Conservation (phyloP, 2,113 vertebrate species). For the Labeo catla region DNA sequence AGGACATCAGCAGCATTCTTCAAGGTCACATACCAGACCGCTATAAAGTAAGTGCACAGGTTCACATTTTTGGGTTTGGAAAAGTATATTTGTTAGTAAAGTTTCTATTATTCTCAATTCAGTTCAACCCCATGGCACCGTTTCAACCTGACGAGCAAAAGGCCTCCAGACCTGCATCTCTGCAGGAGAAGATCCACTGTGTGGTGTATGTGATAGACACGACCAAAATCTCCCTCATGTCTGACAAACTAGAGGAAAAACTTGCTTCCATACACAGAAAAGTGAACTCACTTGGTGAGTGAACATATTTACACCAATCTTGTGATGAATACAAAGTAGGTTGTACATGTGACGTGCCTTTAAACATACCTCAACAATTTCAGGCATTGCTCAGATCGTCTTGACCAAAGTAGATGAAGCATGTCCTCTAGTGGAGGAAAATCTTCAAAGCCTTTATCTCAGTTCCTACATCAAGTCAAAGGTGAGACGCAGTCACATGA, state of each 20-base stretch:
- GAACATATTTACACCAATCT: neutral
- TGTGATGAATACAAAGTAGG: neutral
- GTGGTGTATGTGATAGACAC: constrained; percentile 68
- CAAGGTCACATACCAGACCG: constrained; percentile 70
- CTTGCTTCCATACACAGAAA: constrained; percentile 68
- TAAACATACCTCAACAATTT: neutral
- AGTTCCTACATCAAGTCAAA: constrained; percentile 65
- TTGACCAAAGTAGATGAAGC: constrained; percentile 72
- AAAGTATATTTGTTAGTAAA: constrained; percentile 53
- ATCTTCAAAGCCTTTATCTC: constrained; percentile 63
- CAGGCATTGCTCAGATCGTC: constrained; percentile 69
- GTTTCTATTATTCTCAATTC: neutral
- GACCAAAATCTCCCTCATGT: constrained; percentile 68
- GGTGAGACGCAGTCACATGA: constrained; percentile 47
- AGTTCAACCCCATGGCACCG: constrained; percentile 53
- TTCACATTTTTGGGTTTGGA: neutral
- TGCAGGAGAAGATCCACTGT: constrained; percentile 64
- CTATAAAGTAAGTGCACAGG: constrained; percentile 66
- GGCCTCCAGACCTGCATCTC: neutral
- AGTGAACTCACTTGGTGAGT: constrained; percentile 52
- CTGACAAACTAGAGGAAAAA: constrained; percentile 68
- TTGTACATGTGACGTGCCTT: neutral
- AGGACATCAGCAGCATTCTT: constrained; percentile 68
- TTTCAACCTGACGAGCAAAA: neutral
- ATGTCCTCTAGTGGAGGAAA: constrained; percentile 61